Base-by-base conservation (phyloP, 2,113 vertebrate species). In the Glaucomys volans region DNA sequence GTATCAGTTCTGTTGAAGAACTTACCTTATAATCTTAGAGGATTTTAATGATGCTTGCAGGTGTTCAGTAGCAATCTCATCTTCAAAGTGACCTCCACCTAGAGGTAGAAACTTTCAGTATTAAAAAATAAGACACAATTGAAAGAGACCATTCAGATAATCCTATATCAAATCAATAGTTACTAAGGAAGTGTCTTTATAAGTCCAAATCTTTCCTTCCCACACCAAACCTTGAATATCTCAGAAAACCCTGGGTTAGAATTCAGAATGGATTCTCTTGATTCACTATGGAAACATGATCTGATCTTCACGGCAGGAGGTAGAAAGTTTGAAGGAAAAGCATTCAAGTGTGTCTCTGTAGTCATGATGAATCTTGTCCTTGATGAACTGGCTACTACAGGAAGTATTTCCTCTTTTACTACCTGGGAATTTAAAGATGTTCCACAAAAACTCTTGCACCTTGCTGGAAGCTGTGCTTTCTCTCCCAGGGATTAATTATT, bases 401-500 rank as follows among this genome's bases (percentile, higher is more conserved):
- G 82, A 50, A 26, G 1, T 2, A 87, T 87, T 69, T 69, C 35
- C 35, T 18, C 2, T 52, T 67, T 4, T 4, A 2, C 1, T 47
- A 13, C 35, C 54, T 57, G 35, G 12, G 59, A 6, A 40, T 57
- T 76, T 94, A 67, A 69, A 82, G 37, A 12, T 20, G 20, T 47
- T 83, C 24, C 10, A 50, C 17, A 37, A 72, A 69, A 1, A 26
- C 47, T 76, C 17, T 40, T 37, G 18, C 2, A 22, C 54, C 13
- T 67, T 69, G 50, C 37, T 66, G 76, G 5, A 26, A 67, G 69
- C 20, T 75, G 2, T 42, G 40, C 37, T 79, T 72, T 64, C 3
- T 95, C 62, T 93, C 85, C 16, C n/a, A 71, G 91, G 79, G 37
- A 72, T 83, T 87, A 87, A 84, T 90, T 90, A 84, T 52, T 5